Base-by-base conservation (phyloP, 2,888 invertebrate species). In the Polia nebulosa region DNA sequence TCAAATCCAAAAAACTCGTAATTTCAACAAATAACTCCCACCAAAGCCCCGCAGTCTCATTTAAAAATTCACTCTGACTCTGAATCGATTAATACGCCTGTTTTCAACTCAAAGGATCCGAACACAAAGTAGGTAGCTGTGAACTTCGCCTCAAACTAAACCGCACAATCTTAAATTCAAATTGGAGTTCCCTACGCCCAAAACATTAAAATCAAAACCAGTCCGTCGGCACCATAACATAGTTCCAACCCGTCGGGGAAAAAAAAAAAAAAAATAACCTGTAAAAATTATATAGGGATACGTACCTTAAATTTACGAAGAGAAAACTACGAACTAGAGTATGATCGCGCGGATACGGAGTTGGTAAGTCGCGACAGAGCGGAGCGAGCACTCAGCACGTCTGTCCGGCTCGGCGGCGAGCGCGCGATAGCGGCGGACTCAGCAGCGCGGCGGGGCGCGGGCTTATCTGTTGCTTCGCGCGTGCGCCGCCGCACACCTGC, bases 401-500 rank as follows among this genome's bases (percentile, higher is more conserved):
- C 86, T 82, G 72, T 74, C 22, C 72, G 29, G 47, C 66, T 61
- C 66, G 68, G 81, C 65, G 68, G 80, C 78, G 79, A 81, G 81
- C 88, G 83, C 86, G 85, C 90, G 89, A 91, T 90, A 89, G 81
- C 88, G 20, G 29, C 17, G 13, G 51, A 72, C 62, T 51, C 51
- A n/a, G 11, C 45, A 47, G 71, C 63, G 53, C 25, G 59, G 58
- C 75, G 70, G 84, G 77, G 78, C 80, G 78, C 77, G 78, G 80
- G 87, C 85, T 41, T 85, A 91, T 85, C 92, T 91, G 92, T 92
- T 92, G 92, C 90, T 76, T 78, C 88, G 88, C 91, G 90, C 91
- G 83, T 89, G 92, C 90, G 88, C 88, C 61, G 71, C 80, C 80
- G 71, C 71, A 64, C 78, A 82, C 83, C 86, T 81, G 80, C 53